A percentile compares a stretch with the other conserved stretches of the same genome.
These are phyloP conservation scores for Empis stercorea DNA, from an alignment of 2,888 invertebrate species.

Conservation along the genomic window DNA sequence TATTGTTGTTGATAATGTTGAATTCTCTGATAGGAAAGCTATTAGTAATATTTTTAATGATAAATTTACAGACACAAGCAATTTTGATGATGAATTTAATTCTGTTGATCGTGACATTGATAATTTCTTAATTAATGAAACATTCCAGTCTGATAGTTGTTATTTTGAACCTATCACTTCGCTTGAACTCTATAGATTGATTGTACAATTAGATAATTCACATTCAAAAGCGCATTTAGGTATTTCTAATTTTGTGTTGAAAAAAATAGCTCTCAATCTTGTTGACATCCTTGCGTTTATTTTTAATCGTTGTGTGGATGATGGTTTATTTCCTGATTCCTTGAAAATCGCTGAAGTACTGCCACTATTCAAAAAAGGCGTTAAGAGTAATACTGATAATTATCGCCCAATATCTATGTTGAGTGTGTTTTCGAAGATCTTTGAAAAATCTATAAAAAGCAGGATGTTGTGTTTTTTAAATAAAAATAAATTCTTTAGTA, in stretches of 20 bases:
- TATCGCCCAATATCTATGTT: slow-evolving; percentile 7
- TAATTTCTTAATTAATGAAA: no score
- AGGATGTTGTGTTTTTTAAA: not conserved
- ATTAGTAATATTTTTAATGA: no score
- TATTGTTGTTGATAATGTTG: no score
- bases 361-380: slow-evolving; percentile 5
- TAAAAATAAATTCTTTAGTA: not conserved
- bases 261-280: not conserved
- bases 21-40: no score
- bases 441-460: not conserved
- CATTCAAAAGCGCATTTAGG: not conserved
- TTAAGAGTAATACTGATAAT: not conserved
- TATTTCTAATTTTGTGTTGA: not conserved
- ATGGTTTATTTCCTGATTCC: slow-evolving; percentile 4
- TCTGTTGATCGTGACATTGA: no score
- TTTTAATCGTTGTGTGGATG: slow-evolving; percentile 6
- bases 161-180: not conserved
- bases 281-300: slow-evolving; percentile 2
- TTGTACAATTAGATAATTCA: not conserved
- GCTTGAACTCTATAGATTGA: not conserved
- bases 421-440: not conserved
- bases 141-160: no score
- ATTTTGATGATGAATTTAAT: no score
- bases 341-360: slow-evolving; percentile 5
- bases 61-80: no score